phyloP scores from a whole-genome alignment of 2,888 invertebrate species.

The Oligia latruncula region DNA sequence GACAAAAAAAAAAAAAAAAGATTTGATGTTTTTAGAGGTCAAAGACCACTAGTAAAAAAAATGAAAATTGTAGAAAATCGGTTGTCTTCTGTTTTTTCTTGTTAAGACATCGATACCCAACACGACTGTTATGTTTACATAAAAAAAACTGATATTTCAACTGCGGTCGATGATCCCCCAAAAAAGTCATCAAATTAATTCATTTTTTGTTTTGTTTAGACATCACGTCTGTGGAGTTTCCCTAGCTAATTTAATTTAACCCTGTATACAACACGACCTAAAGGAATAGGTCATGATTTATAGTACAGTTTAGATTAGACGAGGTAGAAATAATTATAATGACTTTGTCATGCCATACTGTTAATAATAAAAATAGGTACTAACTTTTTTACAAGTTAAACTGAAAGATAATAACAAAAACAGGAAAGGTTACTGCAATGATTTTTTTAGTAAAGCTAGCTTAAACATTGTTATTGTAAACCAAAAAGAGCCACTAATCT shows the following conservation, averaged over 20 bases:
- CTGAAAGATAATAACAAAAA: background rate
- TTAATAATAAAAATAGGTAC: background rate
- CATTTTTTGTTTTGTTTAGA: too few relatives aligned
- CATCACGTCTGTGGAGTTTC: too few relatives aligned
- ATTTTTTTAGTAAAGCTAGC: slow-evolving; percentile 5
- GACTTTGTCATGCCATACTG: background rate
- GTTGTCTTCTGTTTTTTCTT: background rate
- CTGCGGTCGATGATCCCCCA: too few relatives aligned
- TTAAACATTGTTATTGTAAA: slow-evolving; percentile 1
- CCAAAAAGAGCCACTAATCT: slow-evolving; percentile 4
- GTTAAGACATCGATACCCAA: too few relatives aligned
- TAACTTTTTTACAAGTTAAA: background rate
- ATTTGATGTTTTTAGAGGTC: background rate
- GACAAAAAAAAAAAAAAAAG: background rate
- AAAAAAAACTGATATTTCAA: too few relatives aligned
- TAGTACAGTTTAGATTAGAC: background rate
- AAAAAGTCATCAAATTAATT: too few relatives aligned
- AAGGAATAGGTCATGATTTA: background rate
- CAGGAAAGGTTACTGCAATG: background rate
- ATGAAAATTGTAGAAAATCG: background rate
- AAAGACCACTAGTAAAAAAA: background rate
- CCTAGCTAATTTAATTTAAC: too few relatives aligned
- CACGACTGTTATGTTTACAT: too few relatives aligned
- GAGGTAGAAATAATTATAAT: background rate
- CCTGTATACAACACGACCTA: too few relatives aligned